Conservation (phyloP, 1,140 invertebrate genomes). For the Temnothorax nylanderi region DNA sequence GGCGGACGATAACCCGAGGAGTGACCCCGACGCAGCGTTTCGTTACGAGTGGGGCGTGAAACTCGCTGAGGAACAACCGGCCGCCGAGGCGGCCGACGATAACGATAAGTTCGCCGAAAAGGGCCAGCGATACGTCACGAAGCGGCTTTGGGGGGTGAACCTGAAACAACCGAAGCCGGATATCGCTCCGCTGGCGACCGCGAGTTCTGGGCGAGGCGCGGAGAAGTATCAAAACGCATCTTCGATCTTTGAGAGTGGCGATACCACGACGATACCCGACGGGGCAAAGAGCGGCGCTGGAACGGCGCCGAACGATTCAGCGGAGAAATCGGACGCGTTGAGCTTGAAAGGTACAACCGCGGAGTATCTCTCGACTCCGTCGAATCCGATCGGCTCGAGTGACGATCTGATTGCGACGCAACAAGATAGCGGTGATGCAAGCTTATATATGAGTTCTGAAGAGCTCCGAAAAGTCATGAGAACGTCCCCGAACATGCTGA, state of each 20-base stretch:
- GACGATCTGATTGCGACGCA: not conserved
- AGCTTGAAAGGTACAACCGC: not conserved
- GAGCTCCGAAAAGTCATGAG: not conserved
- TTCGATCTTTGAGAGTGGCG: not conserved
- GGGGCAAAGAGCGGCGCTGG: not conserved
- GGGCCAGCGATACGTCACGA: slow-evolving; percentile 20
- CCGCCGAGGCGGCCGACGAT: slow-evolving; percentile 28
- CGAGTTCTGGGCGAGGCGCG: not conserved
- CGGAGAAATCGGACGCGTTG: not conserved
- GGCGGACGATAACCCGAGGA: slow-evolving; percentile 23
- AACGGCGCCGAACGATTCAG: not conserved
- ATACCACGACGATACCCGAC: not conserved
- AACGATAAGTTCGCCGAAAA: slow-evolving; percentile 58
- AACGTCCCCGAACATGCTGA: not conserved
- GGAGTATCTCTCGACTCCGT: slow-evolving; percentile 9
- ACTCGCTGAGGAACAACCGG: slow-evolving; percentile 58
- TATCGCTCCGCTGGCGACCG: not conserved
- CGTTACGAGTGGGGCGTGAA: slow-evolving; percentile 75
- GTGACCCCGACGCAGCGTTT: slow-evolving; percentile 58
- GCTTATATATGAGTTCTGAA: not conserved
- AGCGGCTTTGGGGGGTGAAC: slow-evolving; percentile 68
- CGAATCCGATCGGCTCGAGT: not conserved
- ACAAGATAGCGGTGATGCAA: not conserved
- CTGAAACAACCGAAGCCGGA: slow-evolving; percentile 9
- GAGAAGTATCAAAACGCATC: not conserved